Base-by-base conservation (phyloP, 2,888 invertebrate species). In the Heteromurus nitidus region DNA sequence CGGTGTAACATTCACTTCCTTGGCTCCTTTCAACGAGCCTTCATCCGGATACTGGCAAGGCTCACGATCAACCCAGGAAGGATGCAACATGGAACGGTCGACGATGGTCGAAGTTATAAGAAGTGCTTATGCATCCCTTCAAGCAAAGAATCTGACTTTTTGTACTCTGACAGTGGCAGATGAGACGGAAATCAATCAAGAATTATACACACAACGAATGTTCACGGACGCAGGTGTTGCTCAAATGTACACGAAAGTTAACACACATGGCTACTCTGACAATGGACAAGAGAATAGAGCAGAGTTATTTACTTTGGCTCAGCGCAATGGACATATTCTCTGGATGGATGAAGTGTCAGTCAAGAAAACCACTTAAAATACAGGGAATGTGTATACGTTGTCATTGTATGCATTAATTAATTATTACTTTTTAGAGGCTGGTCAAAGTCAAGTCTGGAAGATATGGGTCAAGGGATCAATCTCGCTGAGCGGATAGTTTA, bases 281-380 rank as follows among this genome's bases (percentile, higher is more conserved):
- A 65, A 69, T 58, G 76, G 80, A 1, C 62, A 62, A 1, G 82
- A 76, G n/a, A 73, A 82, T 9, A 55, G 87, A 31, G 85, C 81
- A 47, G 44, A 70, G 16, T 64, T 87, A 1, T 82, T 70, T 20
- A 82, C 79, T 9, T 47, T 77, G 13, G 80, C 82, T 11, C 69
- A 82, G 11, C 80, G 62, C 20, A 86, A 84, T 50, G 82, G 82
- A 7, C 87, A 87, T 50, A 31, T 75, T 42, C 62, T 87, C 0
- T 87, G 87, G 87, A 87, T 87, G 87, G 85, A 86, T 72, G 87
- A 87, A 83, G 76, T 87, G 87, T 87, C 74, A 68, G 68, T 24
- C n/a, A n/a, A n/a, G n/a, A n/a, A n/a, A n/a, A n/a, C n/a, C n/a
- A n/a, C n/a, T n/a, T n/a, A n/a, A n/a, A n/a, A n/a, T n/a, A n/a